Percentiles rank a stretch among this genome's conserved stretches.
Evolutionary conservation across 2,797 vertebrate species (phyloP).

Genomic region (Nothura maculosa): DNA sequence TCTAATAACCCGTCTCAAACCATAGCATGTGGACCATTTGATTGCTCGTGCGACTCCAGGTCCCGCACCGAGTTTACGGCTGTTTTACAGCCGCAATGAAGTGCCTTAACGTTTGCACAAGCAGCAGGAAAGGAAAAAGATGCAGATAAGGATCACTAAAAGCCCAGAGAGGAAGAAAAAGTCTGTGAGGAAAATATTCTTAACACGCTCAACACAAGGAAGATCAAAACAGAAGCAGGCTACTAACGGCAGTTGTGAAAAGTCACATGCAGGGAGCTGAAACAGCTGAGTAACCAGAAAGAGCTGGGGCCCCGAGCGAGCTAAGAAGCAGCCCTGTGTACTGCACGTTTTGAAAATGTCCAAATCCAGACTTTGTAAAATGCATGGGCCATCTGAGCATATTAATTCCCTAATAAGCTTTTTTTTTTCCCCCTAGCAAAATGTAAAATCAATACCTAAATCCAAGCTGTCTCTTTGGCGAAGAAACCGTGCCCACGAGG

Average conservation of each 20-base stretch:
- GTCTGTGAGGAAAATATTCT: rapidly evolving
- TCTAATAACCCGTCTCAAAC: not conserved
- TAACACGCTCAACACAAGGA: rapidly evolving
- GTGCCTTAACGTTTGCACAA: not conserved
- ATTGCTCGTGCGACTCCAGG: not conserved
- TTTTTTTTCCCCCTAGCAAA: not conserved
- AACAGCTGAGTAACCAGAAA: not conserved
- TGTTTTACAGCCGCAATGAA: not conserved
- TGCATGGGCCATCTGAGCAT: rapidly evolving
- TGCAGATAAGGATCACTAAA: not conserved
- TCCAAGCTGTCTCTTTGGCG: not conserved
- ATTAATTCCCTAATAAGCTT: rapidly evolving
- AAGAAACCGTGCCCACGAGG: not conserved
- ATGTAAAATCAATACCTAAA: too few relatives aligned
- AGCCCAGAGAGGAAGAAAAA: not conserved
- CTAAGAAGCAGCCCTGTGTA: not conserved
- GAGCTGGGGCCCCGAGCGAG: not conserved
- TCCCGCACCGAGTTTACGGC: not conserved
- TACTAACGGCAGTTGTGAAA: rapidly evolving
- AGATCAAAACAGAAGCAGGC: not conserved
- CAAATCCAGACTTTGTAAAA: not conserved
- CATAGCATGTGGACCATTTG: not conserved
- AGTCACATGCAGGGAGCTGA: not conserved
- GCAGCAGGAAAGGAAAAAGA: not conserved
- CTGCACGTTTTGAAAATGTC: rapidly evolving